A percentile compares a stretch with the other conserved stretches of the same genome.
Evolutionary conservation across 1,140 invertebrate genomes (phyloP).

Genomic region (Periplaneta americana): DNA sequence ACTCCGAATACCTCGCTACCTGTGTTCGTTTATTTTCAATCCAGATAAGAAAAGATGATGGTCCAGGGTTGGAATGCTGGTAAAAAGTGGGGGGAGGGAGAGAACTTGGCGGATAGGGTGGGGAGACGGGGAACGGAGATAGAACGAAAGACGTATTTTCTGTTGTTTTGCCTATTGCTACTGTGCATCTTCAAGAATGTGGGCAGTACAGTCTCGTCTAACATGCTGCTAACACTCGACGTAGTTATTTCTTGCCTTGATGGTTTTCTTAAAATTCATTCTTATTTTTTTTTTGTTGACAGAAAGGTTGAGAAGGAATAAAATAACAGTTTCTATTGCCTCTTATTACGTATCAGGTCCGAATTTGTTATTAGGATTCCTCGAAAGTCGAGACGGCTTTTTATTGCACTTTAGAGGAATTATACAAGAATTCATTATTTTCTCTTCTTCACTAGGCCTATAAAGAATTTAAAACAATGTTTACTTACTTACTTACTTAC

Average conservation of each 20-base stretch:
- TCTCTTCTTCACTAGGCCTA: no score
- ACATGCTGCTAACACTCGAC: neutral
- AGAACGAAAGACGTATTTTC: neutral
- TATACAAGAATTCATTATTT: no score
- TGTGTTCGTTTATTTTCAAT: conserved; percentile 5
- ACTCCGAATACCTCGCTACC: neutral
- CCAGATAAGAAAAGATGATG: conserved; percentile 8
- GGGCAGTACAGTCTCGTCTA: neutral
- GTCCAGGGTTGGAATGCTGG: conserved; percentile 3
- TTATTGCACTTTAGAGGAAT: no score
- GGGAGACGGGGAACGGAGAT: neutral
- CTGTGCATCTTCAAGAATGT: neutral
- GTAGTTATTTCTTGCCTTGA: neutral
- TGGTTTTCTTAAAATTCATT: neutral
- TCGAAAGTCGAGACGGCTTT: no score
- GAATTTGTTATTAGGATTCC: neutral
- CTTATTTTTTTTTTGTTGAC: neutral
- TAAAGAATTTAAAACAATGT: no score
- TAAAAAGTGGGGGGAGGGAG: conserved; percentile 1
- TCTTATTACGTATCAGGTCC: neutral
- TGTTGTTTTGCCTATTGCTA: conserved; percentile 2
- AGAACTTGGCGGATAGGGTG: neutral
- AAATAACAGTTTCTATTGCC: neutral
- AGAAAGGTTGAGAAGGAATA: neutral
- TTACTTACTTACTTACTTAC: no score